Evolutionary conservation across 2,797 vertebrate genomes (phyloP).

Genomic region (Discoglossus pictus): DNA sequence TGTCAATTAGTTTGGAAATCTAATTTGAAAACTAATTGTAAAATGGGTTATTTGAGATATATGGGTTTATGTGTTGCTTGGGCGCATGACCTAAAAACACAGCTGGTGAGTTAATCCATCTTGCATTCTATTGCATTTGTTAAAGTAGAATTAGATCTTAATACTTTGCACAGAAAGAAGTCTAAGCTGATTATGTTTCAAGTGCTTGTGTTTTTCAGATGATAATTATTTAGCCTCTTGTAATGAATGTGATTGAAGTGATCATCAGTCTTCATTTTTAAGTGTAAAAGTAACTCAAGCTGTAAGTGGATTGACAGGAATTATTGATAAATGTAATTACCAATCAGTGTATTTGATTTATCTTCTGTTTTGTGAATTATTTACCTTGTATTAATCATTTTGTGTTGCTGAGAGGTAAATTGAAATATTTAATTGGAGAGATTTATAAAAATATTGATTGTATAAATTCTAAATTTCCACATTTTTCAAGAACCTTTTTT

Average conservation of each 20-base stretch:
- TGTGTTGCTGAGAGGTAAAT: no score
- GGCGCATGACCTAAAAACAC: conserved; percentile 28
- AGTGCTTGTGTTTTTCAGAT: conserved; percentile 25
- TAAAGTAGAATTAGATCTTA: conserved; percentile 31
- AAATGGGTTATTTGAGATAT: conserved; percentile 26
- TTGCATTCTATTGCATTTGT: conserved; percentile 28
- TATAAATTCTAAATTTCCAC: no score
- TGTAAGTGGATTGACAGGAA: background rate
- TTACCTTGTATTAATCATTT: no score
- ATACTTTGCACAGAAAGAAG: conserved; percentile 20
- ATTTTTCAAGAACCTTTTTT: no score
- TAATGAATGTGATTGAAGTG: conserved; percentile 8
- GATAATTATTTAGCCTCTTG: conserved; percentile 12
- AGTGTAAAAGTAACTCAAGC: background rate
- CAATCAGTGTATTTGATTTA: no score
- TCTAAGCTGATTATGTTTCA: conserved; percentile 37
- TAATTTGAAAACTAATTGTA: conserved; percentile 11
- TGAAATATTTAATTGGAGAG: no score
- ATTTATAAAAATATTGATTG: no score
- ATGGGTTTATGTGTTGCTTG: conserved; percentile 1
- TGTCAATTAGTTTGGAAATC: background rate
- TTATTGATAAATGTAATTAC: no score
- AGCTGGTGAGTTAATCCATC: conserved; percentile 42
- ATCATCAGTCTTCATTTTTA: background rate
- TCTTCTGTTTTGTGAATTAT: no score